phyloP scores from a whole-genome alignment of 2,888 invertebrate species.

The Sturmia bella region DNA sequence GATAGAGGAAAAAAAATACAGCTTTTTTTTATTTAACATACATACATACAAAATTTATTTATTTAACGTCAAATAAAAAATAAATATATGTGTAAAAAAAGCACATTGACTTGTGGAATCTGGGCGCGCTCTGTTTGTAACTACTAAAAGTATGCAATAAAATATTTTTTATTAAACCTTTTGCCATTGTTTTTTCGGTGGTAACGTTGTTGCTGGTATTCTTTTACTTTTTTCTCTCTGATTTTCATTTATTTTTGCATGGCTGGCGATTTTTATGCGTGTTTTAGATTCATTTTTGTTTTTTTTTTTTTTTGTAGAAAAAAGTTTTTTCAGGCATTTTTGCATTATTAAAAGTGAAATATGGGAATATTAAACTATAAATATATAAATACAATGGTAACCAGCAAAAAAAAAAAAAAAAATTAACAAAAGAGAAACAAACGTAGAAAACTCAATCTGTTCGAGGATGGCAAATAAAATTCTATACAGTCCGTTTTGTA shows the following conservation, averaged over 20 bases:
- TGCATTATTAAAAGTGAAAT: slow-evolving; percentile 59
- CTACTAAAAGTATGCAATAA: slow-evolving; percentile 51
- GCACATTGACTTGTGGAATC: not conserved
- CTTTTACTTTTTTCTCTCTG: not conserved
- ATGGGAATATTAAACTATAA: slow-evolving; percentile 44
- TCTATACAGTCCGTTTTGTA: not conserved
- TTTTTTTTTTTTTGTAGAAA: slow-evolving; percentile 27
- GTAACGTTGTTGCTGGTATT: not conserved
- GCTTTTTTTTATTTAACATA: not conserved
- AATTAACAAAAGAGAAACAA: not conserved
- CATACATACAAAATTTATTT: slow-evolving; percentile 2
- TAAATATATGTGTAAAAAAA: too few relatives aligned
- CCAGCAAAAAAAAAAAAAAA: slow-evolving; percentile 21
- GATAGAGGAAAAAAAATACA: not conserved
- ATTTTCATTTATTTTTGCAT: not conserved
- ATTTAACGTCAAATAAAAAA: slow-evolving; percentile 23
- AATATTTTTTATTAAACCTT: slow-evolving; percentile 4
- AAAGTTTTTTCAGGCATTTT: not conserved
- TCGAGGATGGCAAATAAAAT: slow-evolving; percentile 33
- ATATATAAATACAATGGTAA: slow-evolving; percentile 15
- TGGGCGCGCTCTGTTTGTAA: not conserved
- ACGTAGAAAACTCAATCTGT: not conserved
- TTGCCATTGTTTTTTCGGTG: slow-evolving; percentile 2
- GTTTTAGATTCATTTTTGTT: slow-evolving; percentile 31
- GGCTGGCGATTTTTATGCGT: slow-evolving; percentile 18